Base-by-base conservation (phyloP, 2,113 vertebrate species). In the Calonectris borealis region DNA sequence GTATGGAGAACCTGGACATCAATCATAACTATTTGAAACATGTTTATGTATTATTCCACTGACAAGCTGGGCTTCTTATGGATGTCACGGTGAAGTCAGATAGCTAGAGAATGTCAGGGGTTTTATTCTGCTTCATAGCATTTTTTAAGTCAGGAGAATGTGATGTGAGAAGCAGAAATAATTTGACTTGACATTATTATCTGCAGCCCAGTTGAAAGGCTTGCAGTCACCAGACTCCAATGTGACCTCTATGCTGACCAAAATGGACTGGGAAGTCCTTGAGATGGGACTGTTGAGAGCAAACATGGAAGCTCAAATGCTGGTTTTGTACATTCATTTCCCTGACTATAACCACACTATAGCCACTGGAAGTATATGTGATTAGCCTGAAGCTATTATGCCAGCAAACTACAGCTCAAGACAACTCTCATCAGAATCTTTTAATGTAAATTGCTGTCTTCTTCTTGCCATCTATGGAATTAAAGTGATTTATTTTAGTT, bases 401-500 rank as follows among this genome's bases (percentile, higher is more conserved):
- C 42, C 87, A 81, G 91, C 86, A 88, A 71, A 86, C 83, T 46
- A 25, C 65, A 40, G 78, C 93, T 87, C 58, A 46, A 87, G 52
- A 32, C 87, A 87, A 55, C 72, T 52, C 88, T 70, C 85, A 68
- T 24, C 95, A 92, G 38, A 88, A 52, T 72, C 34, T 46, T 48
- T 9, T 21, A 52, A 42, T 16, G 61, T 18, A 32, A 64, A 65
- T 70, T 86, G 86, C 86, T 42, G 49, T 44, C 86, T 91, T 64
- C 65, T 71, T 58, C 44, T 57, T 19, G 36, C 82, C 71, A 21
- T 66, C 85, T 83, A 42, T 31, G 71, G 88, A 62, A 77, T 54
- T 73, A 38, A 83, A 91, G 48, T 11, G 88, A 94, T 89, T 86
- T 92, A 79, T 78, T 42, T 52, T 9, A 76, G 81, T 72, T 89